phyloP scores from a whole-genome alignment of 2,113 vertebrate species.

The Colossoma macropomum region DNA sequence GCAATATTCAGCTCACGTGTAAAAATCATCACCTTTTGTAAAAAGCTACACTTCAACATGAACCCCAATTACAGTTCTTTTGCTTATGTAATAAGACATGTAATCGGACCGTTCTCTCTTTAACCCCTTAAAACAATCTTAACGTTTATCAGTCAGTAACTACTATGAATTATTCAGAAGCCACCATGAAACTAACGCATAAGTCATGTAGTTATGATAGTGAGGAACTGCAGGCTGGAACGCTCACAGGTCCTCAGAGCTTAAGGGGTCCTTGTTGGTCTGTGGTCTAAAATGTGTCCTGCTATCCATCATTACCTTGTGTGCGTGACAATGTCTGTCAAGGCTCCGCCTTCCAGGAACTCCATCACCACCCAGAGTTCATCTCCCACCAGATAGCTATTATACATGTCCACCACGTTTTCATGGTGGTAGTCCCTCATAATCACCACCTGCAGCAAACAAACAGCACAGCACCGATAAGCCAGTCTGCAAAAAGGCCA shows the following conservation, averaged over 20 bases:
- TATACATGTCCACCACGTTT: slow-evolving; percentile 99
- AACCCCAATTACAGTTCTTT: neutral
- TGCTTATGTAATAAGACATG: neutral
- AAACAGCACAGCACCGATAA: slow-evolving; percentile 12
- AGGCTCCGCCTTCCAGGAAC: slow-evolving; percentile 95
- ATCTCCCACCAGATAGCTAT: slow-evolving; percentile 95
- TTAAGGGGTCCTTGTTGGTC: neutral
- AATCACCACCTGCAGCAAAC: slow-evolving; percentile 89
- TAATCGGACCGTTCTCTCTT: no score
- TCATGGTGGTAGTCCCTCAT: slow-evolving; percentile 99
- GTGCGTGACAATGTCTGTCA: slow-evolving; percentile 98
- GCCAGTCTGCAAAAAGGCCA: neutral
- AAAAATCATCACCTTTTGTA: neutral
- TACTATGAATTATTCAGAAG: neutral
- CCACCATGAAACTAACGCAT: neutral
- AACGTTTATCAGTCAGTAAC: neutral
- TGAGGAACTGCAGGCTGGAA: neutral
- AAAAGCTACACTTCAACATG: neutral
- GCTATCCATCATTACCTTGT: slow-evolving; percentile 82
- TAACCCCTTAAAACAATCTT: neutral
- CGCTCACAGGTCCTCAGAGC: neutral
- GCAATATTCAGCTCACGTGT: neutral
- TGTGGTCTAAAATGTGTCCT: neutral
- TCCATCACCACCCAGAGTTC: slow-evolving; percentile 99
- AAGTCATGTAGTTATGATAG: neutral